Evolutionary conservation across 2,888 invertebrate species (phyloP), one percentile per base, ranked within the genome.

Genomic region (Blera fallax): DNA sequence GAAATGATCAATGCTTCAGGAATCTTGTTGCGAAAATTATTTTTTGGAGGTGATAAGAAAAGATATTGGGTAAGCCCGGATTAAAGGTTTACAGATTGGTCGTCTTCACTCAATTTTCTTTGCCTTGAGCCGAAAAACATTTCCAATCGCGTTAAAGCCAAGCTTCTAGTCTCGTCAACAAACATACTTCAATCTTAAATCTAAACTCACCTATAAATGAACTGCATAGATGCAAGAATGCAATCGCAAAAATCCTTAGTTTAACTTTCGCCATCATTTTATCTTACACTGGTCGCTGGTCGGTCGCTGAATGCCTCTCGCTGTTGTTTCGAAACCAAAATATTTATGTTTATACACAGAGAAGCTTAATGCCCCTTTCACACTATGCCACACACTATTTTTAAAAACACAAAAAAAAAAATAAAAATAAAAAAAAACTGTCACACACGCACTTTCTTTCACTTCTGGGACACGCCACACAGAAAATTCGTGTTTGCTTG

Each of bases 301-400:
- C 34, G 56, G 16, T 60, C n/a, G 16, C 10, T 45, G 67, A 34
- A 64, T n/a, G 48, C 11, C 27, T 43, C 62, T 27, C 18, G 29
- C 32, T 62, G 34, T 45, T 74, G 54, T 70, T 76, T 80, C 70
- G 76, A 76, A 85, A 81, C 56, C 67, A 72, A 85, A 76, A 77
- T 72, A 70, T 80, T 76, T 80, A 54, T 72, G 70, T 85, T 81
- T 80, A 65, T 80, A 18, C 65, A 76, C 64, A 65, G n/a, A 60
- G 40, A 72, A 60, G 40, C 82, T 62, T 62, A 80, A 67, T 80
- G 60, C 60, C 27, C 45, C 52, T 67, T 58, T 56, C n/a, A n/a
- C n/a, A 76, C 72, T 73, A 73, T 73, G 79, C 64, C 74, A 76
- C 56, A 62, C 81, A 76, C 85, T 85, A 85, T 85, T 85, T 84